phyloP scores from a whole-genome alignment of 2,888 invertebrate genomes.

The Pyrgus malvae region DNA sequence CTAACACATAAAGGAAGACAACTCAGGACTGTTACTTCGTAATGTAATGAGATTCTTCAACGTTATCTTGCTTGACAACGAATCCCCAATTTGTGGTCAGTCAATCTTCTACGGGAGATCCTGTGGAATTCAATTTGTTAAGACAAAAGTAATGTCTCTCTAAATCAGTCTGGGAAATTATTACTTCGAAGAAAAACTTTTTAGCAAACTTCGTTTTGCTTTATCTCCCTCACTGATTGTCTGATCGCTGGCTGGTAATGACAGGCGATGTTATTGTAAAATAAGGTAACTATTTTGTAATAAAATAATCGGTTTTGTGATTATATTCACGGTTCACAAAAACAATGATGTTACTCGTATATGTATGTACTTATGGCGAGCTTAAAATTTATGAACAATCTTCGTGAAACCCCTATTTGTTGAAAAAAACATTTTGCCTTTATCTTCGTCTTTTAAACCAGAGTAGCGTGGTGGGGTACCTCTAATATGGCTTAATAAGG shows the following conservation, averaged over 20 bases:
- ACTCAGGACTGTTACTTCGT: slow-evolving; percentile 56
- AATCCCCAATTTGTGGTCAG: slow-evolving; percentile 79
- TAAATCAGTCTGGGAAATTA: slow-evolving; percentile 49
- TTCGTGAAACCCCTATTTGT: no score
- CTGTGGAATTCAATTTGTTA: slow-evolving; percentile 75
- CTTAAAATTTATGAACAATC: no score
- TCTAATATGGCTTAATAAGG: no score
- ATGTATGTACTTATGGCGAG: no score
- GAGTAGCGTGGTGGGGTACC: no score
- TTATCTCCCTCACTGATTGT: background rate
- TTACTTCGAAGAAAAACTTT: slow-evolving; percentile 41
- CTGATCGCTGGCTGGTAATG: background rate
- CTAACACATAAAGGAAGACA: slow-evolving; percentile 57
- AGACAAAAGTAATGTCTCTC: slow-evolving; percentile 67
- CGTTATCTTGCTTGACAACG: slow-evolving; percentile 76
- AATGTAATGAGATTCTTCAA: slow-evolving; percentile 78
- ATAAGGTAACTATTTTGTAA: background rate
- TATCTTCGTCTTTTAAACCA: no score
- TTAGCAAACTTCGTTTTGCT: slow-evolving; percentile 27
- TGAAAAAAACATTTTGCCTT: no score
- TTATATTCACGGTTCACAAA: no score
- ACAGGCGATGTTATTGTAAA: background rate
- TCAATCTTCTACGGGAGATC: slow-evolving; percentile 66
- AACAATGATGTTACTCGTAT: no score
- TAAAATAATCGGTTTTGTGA: background rate